Conservation (phyloP, 2,797 vertebrate genomes). For the Pogoniulus pusillus region DNA sequence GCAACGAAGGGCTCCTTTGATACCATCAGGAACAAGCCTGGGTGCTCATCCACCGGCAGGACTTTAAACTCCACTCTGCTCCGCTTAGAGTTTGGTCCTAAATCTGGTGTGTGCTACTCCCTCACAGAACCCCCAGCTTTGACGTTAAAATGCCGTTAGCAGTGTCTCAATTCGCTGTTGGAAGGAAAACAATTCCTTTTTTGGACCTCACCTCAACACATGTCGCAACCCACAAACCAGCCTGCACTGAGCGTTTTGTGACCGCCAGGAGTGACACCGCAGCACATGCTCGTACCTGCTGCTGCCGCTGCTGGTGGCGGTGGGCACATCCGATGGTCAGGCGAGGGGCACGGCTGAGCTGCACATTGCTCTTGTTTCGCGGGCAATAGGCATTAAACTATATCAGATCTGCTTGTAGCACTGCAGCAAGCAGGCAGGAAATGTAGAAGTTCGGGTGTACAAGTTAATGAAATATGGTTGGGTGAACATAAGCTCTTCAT, state of each 20-base stretch:
- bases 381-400: constrained; percentile 32
- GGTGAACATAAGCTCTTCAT: constrained; percentile 70
- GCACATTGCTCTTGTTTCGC: neutral
- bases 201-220: neutral
- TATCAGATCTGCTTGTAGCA: neutral
- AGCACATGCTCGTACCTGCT: accelerated
- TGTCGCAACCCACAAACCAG: accelerated
- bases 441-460: constrained; percentile 51
- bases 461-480: constrained; percentile 71
- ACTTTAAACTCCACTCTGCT: accelerated
- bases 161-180: neutral
- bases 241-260: neutral
- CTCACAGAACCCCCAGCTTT: neutral
- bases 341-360: neutral
- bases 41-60: neutral
- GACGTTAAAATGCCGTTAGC: neutral
- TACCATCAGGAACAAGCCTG: neutral
- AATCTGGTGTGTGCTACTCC: neutral
- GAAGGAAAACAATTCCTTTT: neutral
- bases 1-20: neutral
- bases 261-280: accelerated
- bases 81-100: accelerated
- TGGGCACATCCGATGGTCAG: neutral
- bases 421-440: constrained; percentile 47
- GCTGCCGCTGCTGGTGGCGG: neutral